Percentiles rank a stretch among this genome's conserved stretches.
Evolutionary conservation across 2,888 invertebrate species (phyloP).

Genomic region (Furcula furcula): DNA sequence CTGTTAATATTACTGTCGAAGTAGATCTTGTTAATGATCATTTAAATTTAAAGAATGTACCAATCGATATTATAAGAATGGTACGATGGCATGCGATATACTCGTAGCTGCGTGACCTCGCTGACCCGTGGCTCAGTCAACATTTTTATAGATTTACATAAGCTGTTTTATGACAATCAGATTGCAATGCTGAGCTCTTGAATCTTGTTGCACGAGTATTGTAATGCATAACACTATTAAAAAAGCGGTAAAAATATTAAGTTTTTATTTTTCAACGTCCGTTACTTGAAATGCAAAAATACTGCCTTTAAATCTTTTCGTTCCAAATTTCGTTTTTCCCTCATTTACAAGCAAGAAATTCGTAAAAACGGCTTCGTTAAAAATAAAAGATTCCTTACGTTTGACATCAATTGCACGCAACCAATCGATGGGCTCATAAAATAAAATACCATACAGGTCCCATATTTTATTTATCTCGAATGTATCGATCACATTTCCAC

Average conservation of each 20-base stretch:
- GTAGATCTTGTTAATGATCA: constrained; percentile 31
- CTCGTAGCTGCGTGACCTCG: constrained; percentile 35
- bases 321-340: too few relatives aligned
- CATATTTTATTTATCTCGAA: constrained; percentile 33
- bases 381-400: constrained; percentile 8
- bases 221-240: too few relatives aligned
- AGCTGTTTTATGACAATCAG: constrained; percentile 37
- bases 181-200: constrained; percentile 23
- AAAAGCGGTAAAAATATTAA: too few relatives aligned
- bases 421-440: constrained; percentile 22
- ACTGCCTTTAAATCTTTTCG: too few relatives aligned
- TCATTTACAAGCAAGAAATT: too few relatives aligned
- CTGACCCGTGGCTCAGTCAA: constrained; percentile 38
- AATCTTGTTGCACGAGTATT: too few relatives aligned
- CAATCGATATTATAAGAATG: constrained; percentile 26
- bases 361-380: not conserved
- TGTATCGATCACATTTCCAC: constrained; percentile 49
- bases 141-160: constrained; percentile 47
- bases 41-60: constrained; percentile 32
- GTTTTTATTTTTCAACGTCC: too few relatives aligned
- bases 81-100: constrained; percentile 39
- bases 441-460: constrained; percentile 23
- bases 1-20: too few relatives aligned
- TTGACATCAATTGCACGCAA: constrained; percentile 12
- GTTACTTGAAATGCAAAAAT: too few relatives aligned